Evolutionary conservation across 2,113 vertebrate genomes (phyloP), one percentile per base, ranked within the genome.

Genomic region (Thalassarche chlororhynchos): DNA sequence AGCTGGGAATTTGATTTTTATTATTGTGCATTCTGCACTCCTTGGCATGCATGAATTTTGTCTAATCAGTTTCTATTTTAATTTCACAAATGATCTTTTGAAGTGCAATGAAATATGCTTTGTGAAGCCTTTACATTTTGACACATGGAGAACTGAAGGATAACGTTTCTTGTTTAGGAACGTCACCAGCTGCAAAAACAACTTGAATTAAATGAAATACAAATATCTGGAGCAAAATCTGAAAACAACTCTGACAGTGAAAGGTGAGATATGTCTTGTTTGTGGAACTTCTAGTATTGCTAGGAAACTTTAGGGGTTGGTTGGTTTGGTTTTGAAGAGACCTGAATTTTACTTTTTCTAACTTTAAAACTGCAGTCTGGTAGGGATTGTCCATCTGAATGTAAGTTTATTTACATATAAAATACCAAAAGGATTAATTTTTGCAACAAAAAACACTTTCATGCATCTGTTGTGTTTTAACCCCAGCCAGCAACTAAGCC

Each of bases 121-220:
- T 93, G 21, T 69, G 36, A 89, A 82, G 74, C 57, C 47, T 85
- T 92, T 77, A 83, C 10, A 25, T 91, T 91, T 91, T 84, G 28
- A 52, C 47, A 49, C 8, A 18, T 9, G 9, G 42, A 84, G 25
- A 91, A 91, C 29, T 96, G 87, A 95, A 89, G 23, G 64, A 78
- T 71, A 62, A 55, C 17, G 47, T 80, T 74, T 91, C 70, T 95
- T 72, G 57, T 92, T 97, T 96, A 99, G 99, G 99, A 99, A 91
- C 99, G 99, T 86, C 97, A 97, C 72, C 99, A 99, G 21, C 97
- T 99, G 55, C 98, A 98, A 29, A 97, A 98, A 55, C 99, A 99
- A 77, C 98, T 99, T 24, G 97, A 99, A 90, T 98, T 99, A 54
- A 98, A 98, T 81, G 99, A 99, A 96, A 97, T 98, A 31, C 98